These are phyloP conservation scores for Ormia ochracea DNA, from an alignment of 2,888 invertebrate genomes.

Conservation along the genomic window DNA sequence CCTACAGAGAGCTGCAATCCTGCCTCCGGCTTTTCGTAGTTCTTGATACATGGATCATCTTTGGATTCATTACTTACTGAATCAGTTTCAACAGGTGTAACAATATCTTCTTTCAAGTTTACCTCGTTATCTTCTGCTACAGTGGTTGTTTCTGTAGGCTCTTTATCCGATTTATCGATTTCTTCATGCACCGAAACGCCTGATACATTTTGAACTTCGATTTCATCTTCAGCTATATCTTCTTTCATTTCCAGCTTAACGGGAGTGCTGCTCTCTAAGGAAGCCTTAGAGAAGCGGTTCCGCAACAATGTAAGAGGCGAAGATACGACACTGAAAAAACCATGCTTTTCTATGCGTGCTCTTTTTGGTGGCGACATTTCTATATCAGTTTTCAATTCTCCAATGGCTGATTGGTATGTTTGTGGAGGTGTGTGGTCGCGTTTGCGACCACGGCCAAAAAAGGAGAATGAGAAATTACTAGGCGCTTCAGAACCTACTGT, in stretches of 20 bases:
- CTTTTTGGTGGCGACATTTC: conserved; percentile 74
- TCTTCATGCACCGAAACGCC: conserved; percentile 71
- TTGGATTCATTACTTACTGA: conserved; percentile 46
- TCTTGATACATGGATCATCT: conserved; percentile 20
- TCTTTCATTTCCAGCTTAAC: conserved; percentile 66
- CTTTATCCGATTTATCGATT: conserved; percentile 61
- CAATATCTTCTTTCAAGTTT: conserved; percentile 15
- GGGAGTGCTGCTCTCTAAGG: conserved; percentile 71
- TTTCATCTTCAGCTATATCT: conserved; percentile 66
- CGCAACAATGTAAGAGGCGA: conserved; percentile 74
- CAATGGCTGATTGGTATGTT: conserved; percentile 66
- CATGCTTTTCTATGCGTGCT: conserved; percentile 70
- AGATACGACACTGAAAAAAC: conserved; percentile 70
- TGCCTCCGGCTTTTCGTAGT: conserved; percentile 54
- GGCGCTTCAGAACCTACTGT: conserved; percentile 76
- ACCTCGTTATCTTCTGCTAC: conserved; percentile 37
- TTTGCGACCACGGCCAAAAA: conserved; percentile 74
- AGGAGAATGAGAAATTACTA: conserved; percentile 73
- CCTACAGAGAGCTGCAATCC: conserved; percentile 63
- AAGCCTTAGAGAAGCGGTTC: conserved; percentile 71
- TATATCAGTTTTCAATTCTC: conserved; percentile 69
- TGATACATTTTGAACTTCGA: conserved; percentile 72
- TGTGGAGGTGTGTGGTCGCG: conserved; percentile 72
- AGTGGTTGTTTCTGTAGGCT: conserved; percentile 42
- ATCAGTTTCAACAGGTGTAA: not conserved